Evolutionary conservation across 2,113 vertebrate species (phyloP).

Genomic region (Macquaria ambigua): DNA sequence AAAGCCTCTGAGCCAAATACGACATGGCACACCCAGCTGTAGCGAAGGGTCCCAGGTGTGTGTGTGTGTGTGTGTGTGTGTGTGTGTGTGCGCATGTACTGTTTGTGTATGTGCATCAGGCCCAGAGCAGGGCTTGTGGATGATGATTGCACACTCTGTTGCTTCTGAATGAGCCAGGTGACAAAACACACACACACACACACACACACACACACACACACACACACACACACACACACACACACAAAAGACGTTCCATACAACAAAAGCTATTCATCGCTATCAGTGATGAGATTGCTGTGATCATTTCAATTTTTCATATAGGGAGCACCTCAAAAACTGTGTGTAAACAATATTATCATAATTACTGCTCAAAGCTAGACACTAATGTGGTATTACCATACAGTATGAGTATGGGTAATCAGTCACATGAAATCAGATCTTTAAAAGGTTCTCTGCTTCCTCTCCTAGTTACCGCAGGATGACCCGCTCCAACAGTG

Average conservation of each 20-base stretch:
- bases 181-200: constrained; percentile 55
- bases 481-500: constrained; percentile 85
- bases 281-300: constrained; percentile 50
- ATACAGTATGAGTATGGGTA: background rate
- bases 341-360: constrained; percentile 33
- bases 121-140: constrained; percentile 35
- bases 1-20: constrained; percentile 53
- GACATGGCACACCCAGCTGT: constrained; percentile 59
- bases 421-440: background rate
- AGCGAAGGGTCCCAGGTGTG: constrained; percentile 63
- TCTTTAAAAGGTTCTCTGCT: background rate
- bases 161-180: constrained; percentile 78
- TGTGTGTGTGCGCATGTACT: constrained; percentile 11
- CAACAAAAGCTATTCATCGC: constrained; percentile 52
- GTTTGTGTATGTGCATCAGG: constrained; percentile 29
- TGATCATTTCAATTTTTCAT: constrained; percentile 42
- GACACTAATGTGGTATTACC: background rate
- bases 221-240: constrained; percentile 24
- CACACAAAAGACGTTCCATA: constrained; percentile 40
- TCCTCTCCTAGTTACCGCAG: constrained; percentile 69
- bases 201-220: constrained; percentile 33
- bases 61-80: constrained; percentile 45
- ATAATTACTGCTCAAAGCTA: constrained; percentile 20
- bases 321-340: constrained; percentile 7
- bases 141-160: constrained; percentile 62